Evolutionary conservation across 2,888 invertebrate species (phyloP).

Genomic region (Alcis repandata): DNA sequence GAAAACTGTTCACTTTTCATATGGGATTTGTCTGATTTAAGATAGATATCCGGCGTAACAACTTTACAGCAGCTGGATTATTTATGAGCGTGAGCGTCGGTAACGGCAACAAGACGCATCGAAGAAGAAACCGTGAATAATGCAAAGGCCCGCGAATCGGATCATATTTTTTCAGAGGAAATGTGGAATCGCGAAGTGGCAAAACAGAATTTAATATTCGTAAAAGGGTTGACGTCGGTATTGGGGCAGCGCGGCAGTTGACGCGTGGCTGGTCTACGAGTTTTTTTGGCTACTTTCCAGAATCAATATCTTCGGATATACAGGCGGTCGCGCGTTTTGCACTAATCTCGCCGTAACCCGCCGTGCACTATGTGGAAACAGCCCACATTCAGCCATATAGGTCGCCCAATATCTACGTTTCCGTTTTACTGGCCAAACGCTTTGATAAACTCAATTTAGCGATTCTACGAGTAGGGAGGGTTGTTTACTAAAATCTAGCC

Average conservation of each 20-base stretch:
- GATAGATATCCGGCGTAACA: conserved; percentile 17
- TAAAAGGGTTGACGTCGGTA: conserved; percentile 85
- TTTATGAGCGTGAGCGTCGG: conserved; percentile 41
- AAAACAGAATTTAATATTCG: conserved; percentile 87
- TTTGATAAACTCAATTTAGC: conserved; percentile 38
- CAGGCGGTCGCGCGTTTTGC: conserved; percentile 80
- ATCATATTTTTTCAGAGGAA: conserved; percentile 77
- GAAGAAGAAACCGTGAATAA: conserved; percentile 73
- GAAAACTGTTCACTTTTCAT: not conserved
- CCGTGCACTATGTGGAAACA: conserved; percentile 55
- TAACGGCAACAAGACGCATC: conserved; percentile 56
- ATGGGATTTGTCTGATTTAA: not conserved
- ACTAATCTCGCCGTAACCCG: conserved; percentile 78
- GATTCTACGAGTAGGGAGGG: conserved; percentile 23
- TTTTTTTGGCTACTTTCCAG: conserved; percentile 86
- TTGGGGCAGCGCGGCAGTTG: conserved; percentile 83
- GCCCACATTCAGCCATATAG: conserved; percentile 45
- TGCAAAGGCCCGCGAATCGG: conserved; percentile 74
- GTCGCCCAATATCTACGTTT: conserved; percentile 41
- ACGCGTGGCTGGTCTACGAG: conserved; percentile 82
- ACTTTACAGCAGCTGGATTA: conserved; percentile 28
- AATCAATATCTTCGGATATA: conserved; percentile 85
- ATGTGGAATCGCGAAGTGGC: conserved; percentile 84
- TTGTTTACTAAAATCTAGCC: conserved; percentile 5
- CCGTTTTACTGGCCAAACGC: conserved; percentile 38